A percentile compares a stretch with the other conserved stretches of the same genome.
These are phyloP conservation scores for Parus major DNA, from an alignment of 2,113 vertebrate species.

Conservation along the genomic window DNA sequence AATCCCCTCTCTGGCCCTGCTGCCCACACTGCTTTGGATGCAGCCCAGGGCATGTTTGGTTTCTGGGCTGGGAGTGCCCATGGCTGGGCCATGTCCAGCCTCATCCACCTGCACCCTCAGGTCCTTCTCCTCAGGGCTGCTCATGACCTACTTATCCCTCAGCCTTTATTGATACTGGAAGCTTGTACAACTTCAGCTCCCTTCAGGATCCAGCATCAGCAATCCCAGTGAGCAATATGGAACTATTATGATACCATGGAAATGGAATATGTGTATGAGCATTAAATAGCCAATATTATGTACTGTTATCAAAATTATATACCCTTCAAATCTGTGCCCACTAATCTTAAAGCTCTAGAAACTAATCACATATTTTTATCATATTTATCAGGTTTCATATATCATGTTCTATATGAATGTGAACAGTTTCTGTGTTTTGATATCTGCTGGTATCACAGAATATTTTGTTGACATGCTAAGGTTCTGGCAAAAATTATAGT, in stretches of 20 bases:
- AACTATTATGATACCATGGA: neutral
- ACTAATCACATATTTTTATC: neutral
- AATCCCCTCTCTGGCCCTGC: neutral
- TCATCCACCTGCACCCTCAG: accelerated
- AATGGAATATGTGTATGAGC: neutral
- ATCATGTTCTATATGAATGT: neutral
- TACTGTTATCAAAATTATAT: neutral
- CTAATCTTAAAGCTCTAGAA: neutral
- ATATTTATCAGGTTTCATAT: neutral
- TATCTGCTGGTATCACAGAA: neutral
- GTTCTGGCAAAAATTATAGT: neutral
- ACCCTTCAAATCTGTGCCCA: neutral
- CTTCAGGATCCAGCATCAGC: neutral
- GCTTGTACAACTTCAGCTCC: neutral
- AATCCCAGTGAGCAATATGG: neutral
- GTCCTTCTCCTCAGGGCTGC: neutral
- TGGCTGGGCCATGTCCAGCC: neutral
- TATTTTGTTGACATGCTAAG: neutral
- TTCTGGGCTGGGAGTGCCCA: neutral
- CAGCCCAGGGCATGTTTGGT: neutral
- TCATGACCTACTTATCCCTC: neutral
- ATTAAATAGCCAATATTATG: neutral
- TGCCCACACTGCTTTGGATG: accelerated
- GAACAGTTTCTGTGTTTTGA: neutral
- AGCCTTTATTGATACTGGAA: neutral